Base-by-base conservation (phyloP, 2,888 invertebrate species). In the Archaeoteleia sp. region DNA sequence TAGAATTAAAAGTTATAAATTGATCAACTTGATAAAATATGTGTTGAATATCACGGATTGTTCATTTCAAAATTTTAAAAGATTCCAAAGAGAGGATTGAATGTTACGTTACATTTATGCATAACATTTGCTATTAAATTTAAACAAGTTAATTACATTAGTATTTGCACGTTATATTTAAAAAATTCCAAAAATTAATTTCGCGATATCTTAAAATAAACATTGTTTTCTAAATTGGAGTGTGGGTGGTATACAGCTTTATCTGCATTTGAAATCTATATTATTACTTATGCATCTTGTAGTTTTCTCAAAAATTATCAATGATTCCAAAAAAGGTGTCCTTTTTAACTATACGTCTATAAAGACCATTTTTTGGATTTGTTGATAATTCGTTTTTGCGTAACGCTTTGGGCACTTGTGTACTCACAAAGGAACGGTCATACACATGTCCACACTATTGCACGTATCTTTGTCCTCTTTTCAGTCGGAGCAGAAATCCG, bases 401-500 rank as follows among this genome's bases (percentile, higher is more conserved):
- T 81, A 80, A 78, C 75, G 79, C 80, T 82, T 29, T 82, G n/a
- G 72, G 77, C 79, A 78, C 79, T 51, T 48, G 48, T 45, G 34
- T 58, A 42, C 46, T 76, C 73, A 76, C 75, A 9, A 45, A 57
- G 49, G 63, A 55, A 23, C 42, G n/a, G n/a, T n/a, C n/a, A n/a
- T n/a, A n/a, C n/a, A n/a, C n/a, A n/a, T n/a, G n/a, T 48, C 71
- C 49, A 73, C 74, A 76, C 73, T 75, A 74, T 78, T 83, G 82
- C 82, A 83, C 82, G 80, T 79, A 76, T 83, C 71, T 82, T 82
- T 82, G 74, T 82, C 78, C 78, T 81, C 78, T 81, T 84, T 84
- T 79, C 83, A 84, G 85, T 79, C 81, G 81, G 82, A 85, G 83
- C 82, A 83, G 78, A 83, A 80, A 75, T 77, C 75, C 74, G 80